Evolutionary conservation across 2,797 vertebrate species (phyloP).

Genomic region (Halcyon smyrnensis): DNA sequence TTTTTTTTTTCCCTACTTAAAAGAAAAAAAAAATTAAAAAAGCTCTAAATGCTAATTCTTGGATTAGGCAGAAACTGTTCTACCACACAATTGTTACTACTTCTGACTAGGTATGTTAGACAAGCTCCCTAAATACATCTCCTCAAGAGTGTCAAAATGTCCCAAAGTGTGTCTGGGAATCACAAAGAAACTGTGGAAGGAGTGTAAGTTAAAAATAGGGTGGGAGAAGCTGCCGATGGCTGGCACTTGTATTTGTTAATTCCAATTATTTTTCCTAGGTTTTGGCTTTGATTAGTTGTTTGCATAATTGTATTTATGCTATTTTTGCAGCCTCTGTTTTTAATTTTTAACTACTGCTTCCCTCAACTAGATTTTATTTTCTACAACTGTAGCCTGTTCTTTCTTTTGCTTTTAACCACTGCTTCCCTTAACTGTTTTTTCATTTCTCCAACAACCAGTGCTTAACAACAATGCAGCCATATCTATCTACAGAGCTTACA

Average conservation of each 20-base stretch:
- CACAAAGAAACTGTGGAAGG: background rate
- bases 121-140: background rate
- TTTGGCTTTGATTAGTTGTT: slow-evolving; percentile 9
- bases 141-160: background rate
- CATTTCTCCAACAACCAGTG: background rate
- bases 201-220: background rate
- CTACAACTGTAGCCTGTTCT: background rate
- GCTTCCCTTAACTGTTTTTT: background rate
- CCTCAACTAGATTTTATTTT: background rate
- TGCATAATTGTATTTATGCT: background rate
- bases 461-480: background rate
- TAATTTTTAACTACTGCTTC: background rate
- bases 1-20: background rate
- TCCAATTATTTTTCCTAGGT: background rate
- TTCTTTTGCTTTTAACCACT: background rate
- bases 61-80: slow-evolving; percentile 11
- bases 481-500: background rate
- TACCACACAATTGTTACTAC: background rate
- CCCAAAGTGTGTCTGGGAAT: background rate
- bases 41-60: slow-evolving; percentile 30
- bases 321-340: background rate
- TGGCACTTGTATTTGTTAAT: background rate
- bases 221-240: background rate
- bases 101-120: background rate
- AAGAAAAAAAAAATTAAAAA: background rate